Percentiles rank a stretch among this genome's conserved stretches.
These are phyloP conservation scores for Gibbula magus DNA, from an alignment of 2,888 invertebrate species.

Conservation along the genomic window DNA sequence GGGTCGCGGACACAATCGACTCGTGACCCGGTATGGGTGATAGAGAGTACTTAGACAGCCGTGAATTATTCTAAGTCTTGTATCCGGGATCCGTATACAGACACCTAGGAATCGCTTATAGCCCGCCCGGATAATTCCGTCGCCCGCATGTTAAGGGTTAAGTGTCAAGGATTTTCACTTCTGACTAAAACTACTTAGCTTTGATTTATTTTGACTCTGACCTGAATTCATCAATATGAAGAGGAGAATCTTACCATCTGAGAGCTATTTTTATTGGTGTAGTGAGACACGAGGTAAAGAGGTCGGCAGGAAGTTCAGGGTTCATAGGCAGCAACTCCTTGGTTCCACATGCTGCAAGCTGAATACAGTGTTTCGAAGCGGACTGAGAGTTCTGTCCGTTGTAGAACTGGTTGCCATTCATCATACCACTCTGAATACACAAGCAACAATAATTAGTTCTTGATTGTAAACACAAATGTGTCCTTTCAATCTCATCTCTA, in stretches of 20 bases:
- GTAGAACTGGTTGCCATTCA: conserved; percentile 16
- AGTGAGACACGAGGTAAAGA: conserved; percentile 98
- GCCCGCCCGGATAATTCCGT: no score
- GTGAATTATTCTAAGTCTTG: no score
- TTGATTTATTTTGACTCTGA: background rate
- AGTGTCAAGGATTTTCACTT: no score
- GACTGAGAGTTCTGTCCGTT: conserved; percentile 22
- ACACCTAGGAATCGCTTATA: no score
- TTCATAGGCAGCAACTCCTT: conserved; percentile 96
- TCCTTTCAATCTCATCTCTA: no score
- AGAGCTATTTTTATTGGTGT: conserved; percentile 98
- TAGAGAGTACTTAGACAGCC: no score
- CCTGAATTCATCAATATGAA: background rate
- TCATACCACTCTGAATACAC: background rate
- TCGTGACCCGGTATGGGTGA: no score
- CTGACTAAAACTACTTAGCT: no score
- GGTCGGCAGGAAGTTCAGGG: conserved; percentile 95
- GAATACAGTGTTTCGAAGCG: conserved; percentile 91
- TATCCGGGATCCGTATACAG: no score
- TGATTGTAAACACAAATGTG: no score
- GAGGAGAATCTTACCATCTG: conserved; percentile 82
- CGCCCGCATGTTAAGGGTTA: no score
- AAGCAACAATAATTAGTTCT: background rate
- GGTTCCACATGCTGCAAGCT: conserved; percentile 95
- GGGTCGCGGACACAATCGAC: no score